Conservation (phyloP, 2,888 invertebrate species). For the Perizoma flavofasciatum region DNA sequence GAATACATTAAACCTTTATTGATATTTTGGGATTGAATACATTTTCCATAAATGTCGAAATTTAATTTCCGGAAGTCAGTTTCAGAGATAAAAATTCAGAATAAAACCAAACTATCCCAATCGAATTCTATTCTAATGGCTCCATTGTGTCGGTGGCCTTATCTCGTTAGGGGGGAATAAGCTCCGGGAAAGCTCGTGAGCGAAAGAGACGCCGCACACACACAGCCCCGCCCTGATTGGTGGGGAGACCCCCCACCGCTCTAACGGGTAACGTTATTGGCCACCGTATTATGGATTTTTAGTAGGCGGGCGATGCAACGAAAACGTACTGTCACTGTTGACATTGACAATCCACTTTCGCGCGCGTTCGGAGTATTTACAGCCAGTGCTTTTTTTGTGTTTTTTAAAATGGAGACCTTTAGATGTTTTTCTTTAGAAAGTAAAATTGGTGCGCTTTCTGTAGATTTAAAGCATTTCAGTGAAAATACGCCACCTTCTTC, state of each 20-base stretch:
- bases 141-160: slow-evolving; percentile 52
- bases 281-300: slow-evolving; percentile 77
- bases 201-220: slow-evolving; percentile 66
- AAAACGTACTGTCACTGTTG: slow-evolving; percentile 58
- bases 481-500: slow-evolving; percentile 68
- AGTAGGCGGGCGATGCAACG: slow-evolving; percentile 59
- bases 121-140: slow-evolving; percentile 29
- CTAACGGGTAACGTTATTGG: slow-evolving; percentile 69
- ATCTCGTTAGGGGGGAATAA: slow-evolving; percentile 54
- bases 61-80: neutral
- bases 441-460: slow-evolving; percentile 55
- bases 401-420: slow-evolving; percentile 54
- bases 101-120: slow-evolving; percentile 16
- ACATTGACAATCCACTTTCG: slow-evolving; percentile 69
- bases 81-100: slow-evolving; percentile 7
- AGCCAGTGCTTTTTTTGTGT: slow-evolving; percentile 38
- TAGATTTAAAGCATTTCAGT: slow-evolving; percentile 57
- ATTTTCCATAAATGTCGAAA: too few relatives aligned
- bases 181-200: slow-evolving; percentile 63
- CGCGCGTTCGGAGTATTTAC: slow-evolving; percentile 41
- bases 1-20: too few relatives aligned
- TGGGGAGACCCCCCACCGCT: slow-evolving; percentile 55
- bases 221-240: slow-evolving; percentile 71
- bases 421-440: slow-evolving; percentile 51
- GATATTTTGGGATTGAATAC: too few relatives aligned